phyloP scores from a whole-genome alignment of 2,888 invertebrate species.

The Hydropsyche betteni region DNA sequence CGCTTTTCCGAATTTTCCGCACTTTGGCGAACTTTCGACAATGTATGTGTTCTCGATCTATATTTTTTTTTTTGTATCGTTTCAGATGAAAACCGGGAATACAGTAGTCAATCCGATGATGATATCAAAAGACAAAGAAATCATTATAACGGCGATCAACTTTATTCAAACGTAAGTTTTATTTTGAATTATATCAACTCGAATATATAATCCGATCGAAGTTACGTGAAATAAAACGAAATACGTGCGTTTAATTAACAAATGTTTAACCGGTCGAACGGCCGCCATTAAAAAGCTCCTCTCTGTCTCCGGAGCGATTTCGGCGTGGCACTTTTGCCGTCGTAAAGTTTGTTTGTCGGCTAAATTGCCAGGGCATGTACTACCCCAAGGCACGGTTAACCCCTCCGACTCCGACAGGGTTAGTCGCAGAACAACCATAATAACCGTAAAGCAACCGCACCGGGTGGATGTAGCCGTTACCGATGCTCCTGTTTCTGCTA shows the following conservation, averaged over 20 bases:
- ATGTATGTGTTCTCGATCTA: background rate
- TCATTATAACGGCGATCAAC: slow-evolving; percentile 89
- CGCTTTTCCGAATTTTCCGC: slow-evolving; percentile 33
- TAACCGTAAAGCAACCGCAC: slow-evolving; percentile 23
- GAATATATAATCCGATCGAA: too few relatives aligned
- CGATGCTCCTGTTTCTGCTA: too few relatives aligned
- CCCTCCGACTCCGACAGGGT: too few relatives aligned
- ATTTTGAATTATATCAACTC: background rate
- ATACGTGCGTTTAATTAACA: too few relatives aligned
- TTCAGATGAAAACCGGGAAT: slow-evolving; percentile 87
- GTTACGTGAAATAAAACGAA: too few relatives aligned
- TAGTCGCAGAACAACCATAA: slow-evolving; percentile 19
- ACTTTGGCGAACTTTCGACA: background rate
- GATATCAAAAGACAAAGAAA: slow-evolving; percentile 88
- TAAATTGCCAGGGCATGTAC: slow-evolving; percentile 1
- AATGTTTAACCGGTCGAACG: slow-evolving; percentile 11
- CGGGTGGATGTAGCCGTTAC: background rate
- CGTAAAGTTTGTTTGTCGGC: slow-evolving; percentile 16
- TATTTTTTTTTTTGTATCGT: slow-evolving; percentile 54
- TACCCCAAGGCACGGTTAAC: too few relatives aligned
- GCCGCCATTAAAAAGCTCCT: slow-evolving; percentile 1
- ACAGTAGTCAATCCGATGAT: slow-evolving; percentile 87
- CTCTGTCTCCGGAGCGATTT: slow-evolving; percentile 13
- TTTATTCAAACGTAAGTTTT: slow-evolving; percentile 85
- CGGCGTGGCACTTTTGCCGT: background rate